Conservation (phyloP, 2,888 invertebrate species). For the Hypolimnas misippus region DNA sequence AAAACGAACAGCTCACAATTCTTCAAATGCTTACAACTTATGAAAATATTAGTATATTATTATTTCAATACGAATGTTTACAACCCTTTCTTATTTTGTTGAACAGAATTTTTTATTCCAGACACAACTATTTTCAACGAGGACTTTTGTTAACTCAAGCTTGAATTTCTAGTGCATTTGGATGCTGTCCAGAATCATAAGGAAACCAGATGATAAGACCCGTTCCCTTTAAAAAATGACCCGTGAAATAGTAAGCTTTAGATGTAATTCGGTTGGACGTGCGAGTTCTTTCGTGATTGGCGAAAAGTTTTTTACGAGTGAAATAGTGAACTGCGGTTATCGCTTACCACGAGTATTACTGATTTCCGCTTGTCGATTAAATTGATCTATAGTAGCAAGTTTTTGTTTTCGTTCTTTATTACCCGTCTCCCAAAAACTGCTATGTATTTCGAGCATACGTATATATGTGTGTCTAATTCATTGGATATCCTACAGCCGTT, state of each 20-base stretch:
- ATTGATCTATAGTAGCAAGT: background rate
- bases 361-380: background rate
- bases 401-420: background rate
- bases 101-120: constrained; percentile 27
- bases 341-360: background rate
- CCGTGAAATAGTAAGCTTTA: constrained; percentile 15
- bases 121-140: constrained; percentile 39
- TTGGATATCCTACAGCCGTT: too few species aligned
- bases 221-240: constrained; percentile 4
- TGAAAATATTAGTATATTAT: background rate
- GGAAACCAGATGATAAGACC: constrained; percentile 37
- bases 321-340: constrained; percentile 42
- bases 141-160: constrained; percentile 47
- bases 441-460: too few species aligned
- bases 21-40: background rate
- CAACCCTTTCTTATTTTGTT: constrained; percentile 8
- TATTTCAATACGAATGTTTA: background rate
- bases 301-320: constrained; percentile 4
- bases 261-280: constrained; percentile 13
- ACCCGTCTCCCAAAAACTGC: too few species aligned
- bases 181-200: constrained; percentile 45
- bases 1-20: background rate
- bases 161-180: constrained; percentile 51
- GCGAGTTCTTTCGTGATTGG: constrained; percentile 24
- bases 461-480: too few species aligned